Base-by-base conservation (phyloP, 2,888 invertebrate genomes). In the Lutraria lutraria region DNA sequence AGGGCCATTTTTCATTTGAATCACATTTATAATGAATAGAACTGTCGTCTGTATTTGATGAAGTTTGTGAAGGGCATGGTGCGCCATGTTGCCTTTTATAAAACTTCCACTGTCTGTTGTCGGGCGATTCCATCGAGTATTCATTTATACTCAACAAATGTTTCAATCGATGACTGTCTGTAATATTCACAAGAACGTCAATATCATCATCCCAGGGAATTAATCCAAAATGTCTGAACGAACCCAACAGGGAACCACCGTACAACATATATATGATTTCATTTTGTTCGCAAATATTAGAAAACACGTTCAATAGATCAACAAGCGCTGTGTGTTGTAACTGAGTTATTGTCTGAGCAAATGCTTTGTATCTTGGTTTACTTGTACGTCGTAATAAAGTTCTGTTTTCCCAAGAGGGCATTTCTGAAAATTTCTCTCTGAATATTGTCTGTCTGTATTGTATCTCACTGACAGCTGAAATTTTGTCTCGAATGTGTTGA, bases 191-290 rank as follows among this genome's bases (percentile, higher is more conserved):
- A 6, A 93, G 53, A 19, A 94, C 90, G 60, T 94, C 94, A 54
- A 94, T 85, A 79, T 94, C 94, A 84, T 94, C 94, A 76, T 94
- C 94, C 94, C 94, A 94, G 0, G 94, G 94, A 34, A 94, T 87
- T 43, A 93, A 21, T 29, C 92, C 93, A 81, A 89, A 90, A 86
- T 94, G 94, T 81, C 93, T 85, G 81, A 89, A 92, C 0, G 91
- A 89, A 13, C 94, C 93, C 10, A 94, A 87, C 43, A 94, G 81
- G 0, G 93, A 91, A 10, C 94, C 94, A 13, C 94, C 94, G 60
- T 94, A 94, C 31, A 94, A 52, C 88, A 93, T 86, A 63, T 88
- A 93, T 6, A 86, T 85, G 19, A 93, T 63, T 25, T 89, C 89
- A 29, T 82, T 82, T 72, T 43, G 29, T 43, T 86, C 82, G 85